These are phyloP conservation scores for Dolomedes plantarius DNA, from an alignment of 2,888 invertebrate genomes.

Conservation along the genomic window DNA sequence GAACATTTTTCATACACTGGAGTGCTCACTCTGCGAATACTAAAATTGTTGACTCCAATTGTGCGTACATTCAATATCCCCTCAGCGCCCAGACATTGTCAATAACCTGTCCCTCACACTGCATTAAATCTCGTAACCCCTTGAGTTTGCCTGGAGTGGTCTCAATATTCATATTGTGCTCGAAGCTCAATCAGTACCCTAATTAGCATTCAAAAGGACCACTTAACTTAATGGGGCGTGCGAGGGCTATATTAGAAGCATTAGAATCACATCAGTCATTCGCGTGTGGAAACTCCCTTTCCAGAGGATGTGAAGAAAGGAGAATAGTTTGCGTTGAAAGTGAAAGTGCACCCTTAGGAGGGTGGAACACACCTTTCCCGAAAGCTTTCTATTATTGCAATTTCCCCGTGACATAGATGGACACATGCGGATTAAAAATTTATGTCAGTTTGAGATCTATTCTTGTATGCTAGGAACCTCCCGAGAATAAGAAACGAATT, in stretches of 20 bases:
- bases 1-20: no score
- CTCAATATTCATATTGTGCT: not conserved
- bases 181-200: not conserved
- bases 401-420: slow-evolving; percentile 5
- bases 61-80: no score
- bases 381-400: not conserved
- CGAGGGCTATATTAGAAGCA: not conserved
- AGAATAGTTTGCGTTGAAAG: not conserved
- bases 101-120: not conserved
- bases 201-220: not conserved
- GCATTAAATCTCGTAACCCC: not conserved
- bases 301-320: not conserved
- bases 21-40: no score
- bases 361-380: slow-evolving; percentile 4
- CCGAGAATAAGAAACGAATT: not conserved
- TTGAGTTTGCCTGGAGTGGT: not conserved
- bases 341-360: not conserved
- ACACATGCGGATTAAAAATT: not conserved
- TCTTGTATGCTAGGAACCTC: not conserved
- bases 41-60: no score
- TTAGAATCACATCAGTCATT: slow-evolving; percentile 7
- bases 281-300: not conserved
- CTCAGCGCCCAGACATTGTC: not conserved
- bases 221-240: slow-evolving; percentile 6
- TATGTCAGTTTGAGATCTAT: slow-evolving; percentile 3